Percentiles rank a stretch among this genome's conserved stretches.
These are phyloP conservation scores for Agrotis puta DNA, from an alignment of 2,888 invertebrate species.

Conservation along the genomic window DNA sequence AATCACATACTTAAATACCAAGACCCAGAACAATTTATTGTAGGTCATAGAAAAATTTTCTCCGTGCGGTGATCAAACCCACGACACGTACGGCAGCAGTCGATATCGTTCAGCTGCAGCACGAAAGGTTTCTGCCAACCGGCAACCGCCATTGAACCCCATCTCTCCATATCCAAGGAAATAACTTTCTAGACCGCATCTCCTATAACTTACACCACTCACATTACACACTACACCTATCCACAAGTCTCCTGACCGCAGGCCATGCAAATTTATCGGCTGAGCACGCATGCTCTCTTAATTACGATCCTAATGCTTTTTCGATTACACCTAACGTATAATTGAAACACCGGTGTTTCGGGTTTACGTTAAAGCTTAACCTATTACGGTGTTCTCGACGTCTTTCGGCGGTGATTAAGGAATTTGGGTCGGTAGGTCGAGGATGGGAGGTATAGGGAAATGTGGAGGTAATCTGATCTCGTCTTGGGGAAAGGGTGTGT, in stretches of 20 bases:
- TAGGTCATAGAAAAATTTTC: no score
- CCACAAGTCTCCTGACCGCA: conserved; percentile 71
- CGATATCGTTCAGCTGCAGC: no score
- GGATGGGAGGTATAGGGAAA: not conserved
- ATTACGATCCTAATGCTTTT: conserved; percentile 86
- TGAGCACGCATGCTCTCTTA: conserved; percentile 81
- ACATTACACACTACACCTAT: conserved; percentile 5
- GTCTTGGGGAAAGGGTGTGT: not conserved
- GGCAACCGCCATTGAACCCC: no score
- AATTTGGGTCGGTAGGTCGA: conserved; percentile 51
- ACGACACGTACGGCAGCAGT: no score
- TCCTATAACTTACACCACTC: conserved; percentile 12
- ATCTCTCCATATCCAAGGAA: no score
- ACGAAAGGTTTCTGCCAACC: no score
- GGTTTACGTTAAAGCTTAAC: conserved; percentile 42
- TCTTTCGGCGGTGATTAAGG: conserved; percentile 56
- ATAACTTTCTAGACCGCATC: no score
- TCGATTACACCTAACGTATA: conserved; percentile 78
- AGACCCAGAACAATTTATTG: no score
- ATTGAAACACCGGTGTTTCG: conserved; percentile 68
- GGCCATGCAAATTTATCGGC: conserved; percentile 81
- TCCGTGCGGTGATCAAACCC: no score
- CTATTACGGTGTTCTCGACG: conserved; percentile 42
- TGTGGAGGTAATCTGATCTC: not conserved
- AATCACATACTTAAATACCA: no score